phyloP scores from a whole-genome alignment of 2,113 vertebrate genomes.

The Ardeotis arabs region DNA sequence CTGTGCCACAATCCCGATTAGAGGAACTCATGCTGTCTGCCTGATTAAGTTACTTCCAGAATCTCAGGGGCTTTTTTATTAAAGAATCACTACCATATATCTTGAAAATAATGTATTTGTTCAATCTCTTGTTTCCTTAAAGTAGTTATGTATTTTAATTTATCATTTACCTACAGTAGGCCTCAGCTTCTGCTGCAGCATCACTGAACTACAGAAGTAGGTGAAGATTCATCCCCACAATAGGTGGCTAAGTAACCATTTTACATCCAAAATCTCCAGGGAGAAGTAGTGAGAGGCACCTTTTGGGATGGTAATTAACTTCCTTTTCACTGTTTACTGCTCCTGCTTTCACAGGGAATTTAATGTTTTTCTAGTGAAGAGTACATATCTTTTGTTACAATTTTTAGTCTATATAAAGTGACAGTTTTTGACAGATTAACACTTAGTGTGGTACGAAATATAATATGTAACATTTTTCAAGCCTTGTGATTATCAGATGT shows the following conservation, averaged over 20 bases:
- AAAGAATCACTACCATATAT: neutral
- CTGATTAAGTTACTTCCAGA: neutral
- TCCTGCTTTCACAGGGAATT: conserved; percentile 33
- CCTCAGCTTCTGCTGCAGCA: neutral
- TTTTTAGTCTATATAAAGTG: neutral
- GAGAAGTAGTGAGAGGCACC: conserved; percentile 25
- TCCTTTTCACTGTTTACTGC: conserved; percentile 59
- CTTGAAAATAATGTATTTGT: neutral
- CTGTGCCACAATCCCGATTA: neutral
- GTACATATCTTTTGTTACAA: neutral
- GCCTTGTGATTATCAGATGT: neutral
- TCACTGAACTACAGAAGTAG: neutral
- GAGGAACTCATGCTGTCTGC: neutral
- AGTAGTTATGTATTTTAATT: neutral
- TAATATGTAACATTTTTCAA: neutral
- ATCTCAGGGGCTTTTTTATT: neutral
- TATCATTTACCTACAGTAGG: neutral
- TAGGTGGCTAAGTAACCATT: conserved; percentile 59
- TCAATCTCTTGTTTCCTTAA: neutral
- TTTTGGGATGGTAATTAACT: conserved; percentile 69
- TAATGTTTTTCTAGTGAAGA: conserved; percentile 5
- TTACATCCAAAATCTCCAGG: conserved; percentile 17
- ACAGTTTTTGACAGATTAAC: neutral
- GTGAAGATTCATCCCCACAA: conserved; percentile 33
- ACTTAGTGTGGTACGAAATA: neutral